Conservation (phyloP, 2,888 invertebrate species). For the Aspidapion aeneum region DNA sequence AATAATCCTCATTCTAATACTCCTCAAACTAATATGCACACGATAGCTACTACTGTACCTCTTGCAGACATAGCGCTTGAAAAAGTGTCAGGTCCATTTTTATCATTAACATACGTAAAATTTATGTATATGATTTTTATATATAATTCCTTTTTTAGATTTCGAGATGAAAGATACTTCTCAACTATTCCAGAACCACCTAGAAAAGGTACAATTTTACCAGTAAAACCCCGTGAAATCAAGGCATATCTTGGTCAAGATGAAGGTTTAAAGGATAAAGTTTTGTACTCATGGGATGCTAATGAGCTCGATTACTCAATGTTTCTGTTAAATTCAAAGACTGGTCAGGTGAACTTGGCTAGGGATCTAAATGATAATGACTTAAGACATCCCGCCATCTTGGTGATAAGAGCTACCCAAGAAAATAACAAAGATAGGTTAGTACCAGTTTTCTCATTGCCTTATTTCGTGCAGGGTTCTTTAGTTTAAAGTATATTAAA, state of each 20-base stretch:
- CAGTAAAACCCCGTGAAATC: constrained; percentile 68
- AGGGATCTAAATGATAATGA: constrained; percentile 58
- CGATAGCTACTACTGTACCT: too few relatives aligned
- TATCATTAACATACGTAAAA: too few relatives aligned
- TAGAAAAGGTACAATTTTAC: constrained; percentile 60
- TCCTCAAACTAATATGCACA: too few relatives aligned
- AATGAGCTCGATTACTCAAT: constrained; percentile 60
- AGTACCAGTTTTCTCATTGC: not conserved
- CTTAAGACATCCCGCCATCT: constrained; percentile 66
- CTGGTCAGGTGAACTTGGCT: constrained; percentile 59
- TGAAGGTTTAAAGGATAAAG: constrained; percentile 69
- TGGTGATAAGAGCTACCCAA: constrained; percentile 70
- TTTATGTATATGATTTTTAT: too few relatives aligned
- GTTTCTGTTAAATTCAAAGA: constrained; percentile 61
- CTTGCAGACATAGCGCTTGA: too few relatives aligned
- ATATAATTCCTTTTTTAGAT: constrained; percentile 45
- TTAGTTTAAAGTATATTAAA: too few relatives aligned
- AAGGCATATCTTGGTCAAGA: constrained; percentile 82
- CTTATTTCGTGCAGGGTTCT: too few relatives aligned
- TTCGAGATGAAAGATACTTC: constrained; percentile 63
- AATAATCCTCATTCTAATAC: too few relatives aligned
- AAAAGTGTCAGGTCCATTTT: too few relatives aligned
- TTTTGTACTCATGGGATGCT: constrained; percentile 66
- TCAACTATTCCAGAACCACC: constrained; percentile 64
- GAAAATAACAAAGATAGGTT: constrained; percentile 80